Percentiles rank a stretch among this genome's conserved stretches.
These are phyloP conservation scores for Rhimphoctona megacephalus DNA, from an alignment of 2,888 invertebrate genomes.

Conservation along the genomic window DNA sequence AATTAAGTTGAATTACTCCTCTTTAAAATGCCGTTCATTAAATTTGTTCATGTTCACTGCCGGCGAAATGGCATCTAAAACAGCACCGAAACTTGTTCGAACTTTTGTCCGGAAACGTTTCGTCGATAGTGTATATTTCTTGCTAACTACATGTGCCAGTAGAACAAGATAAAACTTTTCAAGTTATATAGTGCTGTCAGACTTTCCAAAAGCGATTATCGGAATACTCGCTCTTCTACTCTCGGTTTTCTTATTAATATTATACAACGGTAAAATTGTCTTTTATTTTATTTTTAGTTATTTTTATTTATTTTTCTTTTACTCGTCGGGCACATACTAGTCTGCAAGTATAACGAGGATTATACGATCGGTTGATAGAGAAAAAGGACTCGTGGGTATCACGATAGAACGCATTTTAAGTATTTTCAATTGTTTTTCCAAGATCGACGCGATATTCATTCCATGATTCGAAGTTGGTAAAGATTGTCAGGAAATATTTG, in stretches of 20 bases:
- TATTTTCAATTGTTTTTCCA: constrained; percentile 19
- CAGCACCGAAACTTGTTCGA: too few species aligned
- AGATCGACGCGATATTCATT: constrained; percentile 39
- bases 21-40: too few species aligned
- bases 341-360: constrained; percentile 58
- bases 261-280: constrained; percentile 26
- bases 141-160: constrained; percentile 64
- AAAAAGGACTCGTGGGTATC: constrained; percentile 40
- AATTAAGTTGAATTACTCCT: too few species aligned
- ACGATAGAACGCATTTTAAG: constrained; percentile 46
- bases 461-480: constrained; percentile 61
- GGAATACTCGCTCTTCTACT: constrained; percentile 43
- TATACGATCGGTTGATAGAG: constrained; percentile 38
- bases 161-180: constrained; percentile 60
- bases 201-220: constrained; percentile 60
- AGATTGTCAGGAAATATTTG: constrained; percentile 71
- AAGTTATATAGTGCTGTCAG: constrained; percentile 60
- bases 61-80: too few species aligned
- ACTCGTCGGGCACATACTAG: constrained; percentile 57
- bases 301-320: constrained; percentile 20
- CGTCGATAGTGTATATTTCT: too few species aligned
- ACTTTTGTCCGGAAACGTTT: too few species aligned
- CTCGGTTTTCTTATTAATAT: constrained; percentile 17
- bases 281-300: background rate
- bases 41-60: too few species aligned